Conservation (phyloP, 2,797 vertebrate species). For the Avahi laniger region DNA sequence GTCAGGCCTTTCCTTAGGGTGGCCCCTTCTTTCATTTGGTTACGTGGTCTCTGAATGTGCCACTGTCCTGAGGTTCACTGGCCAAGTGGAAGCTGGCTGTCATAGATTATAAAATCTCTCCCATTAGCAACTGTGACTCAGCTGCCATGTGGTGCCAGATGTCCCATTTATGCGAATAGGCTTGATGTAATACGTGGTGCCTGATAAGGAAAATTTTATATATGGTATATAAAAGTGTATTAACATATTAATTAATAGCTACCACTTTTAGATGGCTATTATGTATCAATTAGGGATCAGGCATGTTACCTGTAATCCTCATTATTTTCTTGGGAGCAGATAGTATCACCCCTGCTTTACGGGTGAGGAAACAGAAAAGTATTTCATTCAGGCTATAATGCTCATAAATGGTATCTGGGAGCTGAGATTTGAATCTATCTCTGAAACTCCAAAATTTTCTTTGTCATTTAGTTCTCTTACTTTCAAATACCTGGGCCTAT, state of each 20-base stretch:
- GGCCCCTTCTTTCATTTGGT: not conserved
- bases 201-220: not conserved
- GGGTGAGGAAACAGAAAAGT: not conserved
- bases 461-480: slow-evolving; percentile 12
- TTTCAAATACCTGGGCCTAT: not conserved
- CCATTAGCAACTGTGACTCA: not conserved
- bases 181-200: not conserved
- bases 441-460: not conserved
- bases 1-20: not conserved
- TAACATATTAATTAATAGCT: not conserved
- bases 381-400: not conserved
- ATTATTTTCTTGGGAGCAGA: not conserved
- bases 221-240: not conserved
- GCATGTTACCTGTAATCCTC: not conserved
- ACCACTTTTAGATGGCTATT: not conserved
- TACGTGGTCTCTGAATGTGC: not conserved
- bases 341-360: not conserved
- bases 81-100: not conserved
- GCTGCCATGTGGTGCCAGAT: not conserved
- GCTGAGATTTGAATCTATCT: not conserved
- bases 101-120: not conserved
- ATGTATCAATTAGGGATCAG: not conserved
- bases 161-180: not conserved
- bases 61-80: not conserved
- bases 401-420: not conserved